phyloP scores from a whole-genome alignment of 2,888 invertebrate genomes.

The Papilio gigon region DNA sequence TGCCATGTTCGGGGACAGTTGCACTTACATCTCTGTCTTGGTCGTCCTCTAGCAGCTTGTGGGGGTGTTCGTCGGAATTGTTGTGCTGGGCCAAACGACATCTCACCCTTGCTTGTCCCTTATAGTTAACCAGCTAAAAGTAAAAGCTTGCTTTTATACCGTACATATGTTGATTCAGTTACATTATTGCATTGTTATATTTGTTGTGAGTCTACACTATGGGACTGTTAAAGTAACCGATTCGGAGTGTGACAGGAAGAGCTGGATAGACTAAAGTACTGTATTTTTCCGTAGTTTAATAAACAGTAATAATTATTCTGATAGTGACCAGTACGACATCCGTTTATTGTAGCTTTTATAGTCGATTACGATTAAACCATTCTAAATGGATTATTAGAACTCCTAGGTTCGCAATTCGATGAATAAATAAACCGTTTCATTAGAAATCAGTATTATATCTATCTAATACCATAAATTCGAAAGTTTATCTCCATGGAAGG shows the following conservation, averaged over 20 bases:
- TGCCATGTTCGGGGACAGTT: conserved; percentile 80
- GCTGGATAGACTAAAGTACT: not conserved
- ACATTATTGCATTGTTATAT: not conserved
- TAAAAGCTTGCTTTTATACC: not conserved
- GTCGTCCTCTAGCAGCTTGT: conserved; percentile 86
- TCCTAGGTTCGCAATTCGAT: not conserved
- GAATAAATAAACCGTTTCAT: not conserved
- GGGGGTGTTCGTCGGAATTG: conserved; percentile 84
- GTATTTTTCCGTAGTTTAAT: not conserved
- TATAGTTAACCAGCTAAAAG: conserved; percentile 63
- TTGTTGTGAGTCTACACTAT: not conserved
- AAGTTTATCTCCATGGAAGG: too few relatives aligned
- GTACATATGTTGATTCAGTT: not conserved
- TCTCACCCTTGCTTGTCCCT: conserved; percentile 84
- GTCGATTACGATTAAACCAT: not conserved
- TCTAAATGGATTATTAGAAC: not conserved
- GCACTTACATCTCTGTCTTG: conserved; percentile 87
- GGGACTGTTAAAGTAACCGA: not conserved
- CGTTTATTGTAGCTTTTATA: not conserved
- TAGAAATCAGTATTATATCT: not conserved
- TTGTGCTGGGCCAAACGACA: conserved; percentile 87
- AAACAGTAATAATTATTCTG: conserved; percentile 6
- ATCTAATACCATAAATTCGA: too few relatives aligned
- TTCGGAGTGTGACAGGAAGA: not conserved
- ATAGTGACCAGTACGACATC: conserved; percentile 1